Conservation (phyloP, 2,888 invertebrate species). For the Leptopterna dolabrata region DNA sequence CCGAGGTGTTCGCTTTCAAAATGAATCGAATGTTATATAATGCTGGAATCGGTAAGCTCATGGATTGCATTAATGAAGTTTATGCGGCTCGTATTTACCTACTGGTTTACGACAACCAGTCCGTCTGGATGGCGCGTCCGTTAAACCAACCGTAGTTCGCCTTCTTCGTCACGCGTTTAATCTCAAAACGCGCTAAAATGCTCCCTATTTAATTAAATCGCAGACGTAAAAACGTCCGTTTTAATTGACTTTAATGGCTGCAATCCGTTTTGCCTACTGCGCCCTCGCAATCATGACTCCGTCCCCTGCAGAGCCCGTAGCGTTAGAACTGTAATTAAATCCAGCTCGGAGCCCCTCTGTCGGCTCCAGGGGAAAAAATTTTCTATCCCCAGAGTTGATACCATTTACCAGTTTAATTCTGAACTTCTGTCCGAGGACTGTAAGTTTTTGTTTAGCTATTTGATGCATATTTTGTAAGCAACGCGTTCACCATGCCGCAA, state of each 20-base stretch:
- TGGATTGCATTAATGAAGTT: not conserved
- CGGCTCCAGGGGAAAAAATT: not conserved
- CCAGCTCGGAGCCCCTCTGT: not conserved
- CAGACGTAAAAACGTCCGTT: constrained; percentile 30
- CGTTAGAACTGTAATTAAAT: constrained; percentile 44
- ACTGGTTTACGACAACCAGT: not conserved
- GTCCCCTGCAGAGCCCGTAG: constrained; percentile 11
- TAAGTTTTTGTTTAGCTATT: not conserved
- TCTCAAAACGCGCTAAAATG: constrained; percentile 23
- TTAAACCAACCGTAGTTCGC: not conserved
- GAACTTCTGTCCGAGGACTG: not conserved
- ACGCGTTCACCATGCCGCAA: no score
- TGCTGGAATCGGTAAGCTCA: no score
- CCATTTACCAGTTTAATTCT: constrained; percentile 37
- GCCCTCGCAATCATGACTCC: constrained; percentile 43
- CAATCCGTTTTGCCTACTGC: constrained; percentile 39
- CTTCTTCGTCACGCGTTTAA: constrained; percentile 13
- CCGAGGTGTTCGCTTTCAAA: no score
- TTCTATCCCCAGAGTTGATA: constrained; percentile 33
- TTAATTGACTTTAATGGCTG: constrained; percentile 46
- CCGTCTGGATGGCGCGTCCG: not conserved
- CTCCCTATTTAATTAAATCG: constrained; percentile 34
- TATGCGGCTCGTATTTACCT: not conserved
- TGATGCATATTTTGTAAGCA: not conserved
- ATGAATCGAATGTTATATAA: no score